Conservation (phyloP, 53 echinoderm and acorn worm species). For the Hippasteria phrygiana region DNA sequence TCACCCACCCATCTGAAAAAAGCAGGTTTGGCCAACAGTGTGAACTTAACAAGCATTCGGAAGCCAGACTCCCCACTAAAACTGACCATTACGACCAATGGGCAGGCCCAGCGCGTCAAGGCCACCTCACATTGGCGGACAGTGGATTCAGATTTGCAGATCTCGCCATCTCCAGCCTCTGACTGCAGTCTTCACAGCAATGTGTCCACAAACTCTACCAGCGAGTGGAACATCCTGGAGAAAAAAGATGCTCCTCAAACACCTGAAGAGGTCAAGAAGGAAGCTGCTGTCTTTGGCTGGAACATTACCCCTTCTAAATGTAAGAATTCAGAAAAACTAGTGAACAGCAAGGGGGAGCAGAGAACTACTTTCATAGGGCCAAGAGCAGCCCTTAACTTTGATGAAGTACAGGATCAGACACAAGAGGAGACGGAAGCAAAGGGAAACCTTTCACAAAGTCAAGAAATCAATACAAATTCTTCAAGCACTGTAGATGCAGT, state of each 20-base stretch:
- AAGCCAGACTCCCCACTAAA: slow-evolving; percentile 94
- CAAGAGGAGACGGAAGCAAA: not conserved
- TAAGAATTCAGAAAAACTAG: slow-evolving; percentile 19
- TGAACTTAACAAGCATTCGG: slow-evolving; percentile 84
- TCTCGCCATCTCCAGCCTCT: slow-evolving; percentile 91
- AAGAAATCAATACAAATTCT: not conserved
- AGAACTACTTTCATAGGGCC: slow-evolving; percentile 39
- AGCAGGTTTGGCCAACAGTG: slow-evolving; percentile 81
- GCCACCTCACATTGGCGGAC: slow-evolving; percentile 87
- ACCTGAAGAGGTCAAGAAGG: slow-evolving; percentile 70
- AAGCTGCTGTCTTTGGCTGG: slow-evolving; percentile 78
- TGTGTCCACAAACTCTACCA: slow-evolving; percentile 89
- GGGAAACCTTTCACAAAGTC: not conserved
- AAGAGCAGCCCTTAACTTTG: slow-evolving; percentile 22
- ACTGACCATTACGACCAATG: slow-evolving; percentile 95
- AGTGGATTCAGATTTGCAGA: slow-evolving; percentile 75
- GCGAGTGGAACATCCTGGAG: slow-evolving; percentile 92
- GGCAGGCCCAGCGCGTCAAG: slow-evolving; percentile 82
- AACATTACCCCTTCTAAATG: slow-evolving; percentile 64
- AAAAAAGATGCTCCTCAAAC: slow-evolving; percentile 73
- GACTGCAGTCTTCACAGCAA: slow-evolving; percentile 88
- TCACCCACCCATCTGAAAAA: slow-evolving; percentile 60
- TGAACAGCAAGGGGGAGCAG: not conserved
- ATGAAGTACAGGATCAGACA: not conserved
- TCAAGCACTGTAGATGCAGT: not conserved